phyloP scores from a whole-genome alignment of 2,888 invertebrate genomes.

The Nebria salina region DNA sequence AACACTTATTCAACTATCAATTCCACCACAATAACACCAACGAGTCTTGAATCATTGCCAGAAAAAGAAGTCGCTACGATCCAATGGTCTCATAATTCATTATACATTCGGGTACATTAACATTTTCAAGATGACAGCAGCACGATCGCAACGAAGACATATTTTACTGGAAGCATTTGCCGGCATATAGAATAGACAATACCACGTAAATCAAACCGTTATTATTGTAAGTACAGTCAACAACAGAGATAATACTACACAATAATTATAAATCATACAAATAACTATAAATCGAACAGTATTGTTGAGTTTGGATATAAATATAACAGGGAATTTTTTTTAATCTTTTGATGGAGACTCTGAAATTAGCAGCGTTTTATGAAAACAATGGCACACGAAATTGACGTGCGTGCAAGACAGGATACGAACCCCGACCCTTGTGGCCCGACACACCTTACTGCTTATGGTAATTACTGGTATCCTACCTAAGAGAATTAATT shows the following conservation, averaged over 20 bases:
- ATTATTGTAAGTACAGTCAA: neutral
- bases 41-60: conserved; percentile 24
- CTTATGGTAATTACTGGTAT: conserved; percentile 1
- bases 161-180: conserved; percentile 30
- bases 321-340: conserved; percentile 2
- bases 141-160: conserved; percentile 20
- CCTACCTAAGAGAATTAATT: neutral
- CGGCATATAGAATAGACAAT: conserved; percentile 18
- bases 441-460: neutral
- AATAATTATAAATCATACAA: conserved; percentile 2
- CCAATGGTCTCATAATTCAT: conserved; percentile 19
- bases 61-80: conserved; percentile 19
- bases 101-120: conserved; percentile 42
- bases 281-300: neutral
- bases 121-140: conserved; percentile 40
- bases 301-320: neutral
- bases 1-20: conserved; percentile 1
- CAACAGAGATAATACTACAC: neutral
- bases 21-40: neutral
- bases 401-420: neutral
- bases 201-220: conserved; percentile 21
- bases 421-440: neutral
- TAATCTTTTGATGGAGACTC: neutral
- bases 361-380: neutral
- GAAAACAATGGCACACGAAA: neutral